Evolutionary conservation across 2,888 invertebrate genomes (phyloP), one percentile per base, ranked within the genome.

Genomic region (Cylindroiulus punctatus): DNA sequence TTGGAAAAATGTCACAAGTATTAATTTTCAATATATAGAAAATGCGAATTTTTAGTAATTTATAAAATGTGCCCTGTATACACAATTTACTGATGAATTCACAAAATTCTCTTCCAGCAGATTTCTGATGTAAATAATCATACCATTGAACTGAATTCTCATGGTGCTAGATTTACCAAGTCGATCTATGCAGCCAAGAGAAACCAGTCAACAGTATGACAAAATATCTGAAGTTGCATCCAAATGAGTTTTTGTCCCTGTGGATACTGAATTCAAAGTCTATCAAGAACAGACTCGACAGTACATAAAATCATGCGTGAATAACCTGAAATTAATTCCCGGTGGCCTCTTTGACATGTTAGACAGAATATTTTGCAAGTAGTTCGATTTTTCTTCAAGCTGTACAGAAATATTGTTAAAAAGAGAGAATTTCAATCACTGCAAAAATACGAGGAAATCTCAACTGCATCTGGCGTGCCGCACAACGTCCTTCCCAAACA

Each of bases 71-170:
- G 42, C 42, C 12, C 42, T 42, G 12, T 42, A 42, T 42, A 12
- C 42, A 42, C 42, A 5, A 8, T 42, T 42, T 5, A 8, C 12
- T 42, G 42, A 42, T 42, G 42, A 8, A 47, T 2, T 47, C 14
- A 47, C 17, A 47, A 47, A 5, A 14, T 47, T 40, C 40, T 4
- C 40, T 7, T 40, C 40, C 40, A 40, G 8, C 8, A 40, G 17
- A 47, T 17, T 47, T 47, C 47, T 47, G 47, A 47, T 47, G 47
- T 47, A 14, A 47, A 47, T 47, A 47, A 47, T 47, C 47, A 47
- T 47, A 47, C 47, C 7, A 32, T 30, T 86, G 86, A 76, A 86
- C 86, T 86, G 86, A 86, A 86, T 86, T 86, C 86, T 86, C 86
- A 86, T 86, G 86, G 86, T 86, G 86, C 86, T 86, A 86, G 86